A percentile compares a stretch with the other conserved stretches of the same genome.
These are phyloP conservation scores for Pherbina coryleti DNA, from an alignment of 2,888 invertebrate species.

Conservation along the genomic window DNA sequence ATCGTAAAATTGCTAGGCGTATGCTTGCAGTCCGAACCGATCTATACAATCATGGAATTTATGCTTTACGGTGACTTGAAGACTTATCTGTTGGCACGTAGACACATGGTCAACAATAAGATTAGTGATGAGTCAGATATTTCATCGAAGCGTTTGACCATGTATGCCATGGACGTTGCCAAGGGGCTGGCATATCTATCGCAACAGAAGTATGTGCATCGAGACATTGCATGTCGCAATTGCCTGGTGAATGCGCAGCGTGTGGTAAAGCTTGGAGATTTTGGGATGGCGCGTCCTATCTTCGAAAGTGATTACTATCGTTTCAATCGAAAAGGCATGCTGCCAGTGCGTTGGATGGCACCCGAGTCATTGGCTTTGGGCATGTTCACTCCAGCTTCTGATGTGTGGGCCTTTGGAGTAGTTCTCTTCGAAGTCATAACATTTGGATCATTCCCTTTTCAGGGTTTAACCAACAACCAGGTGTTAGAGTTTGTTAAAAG, in stretches of 20 bases:
- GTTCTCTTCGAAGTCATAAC: constrained; percentile 90
- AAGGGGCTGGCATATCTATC: constrained; percentile 88
- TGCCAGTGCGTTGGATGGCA: constrained; percentile 94
- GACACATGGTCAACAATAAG: constrained; percentile 81
- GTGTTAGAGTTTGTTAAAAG: constrained; percentile 84
- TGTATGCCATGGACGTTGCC: constrained; percentile 90
- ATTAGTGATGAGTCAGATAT: constrained; percentile 79
- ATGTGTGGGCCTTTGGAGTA: constrained; percentile 93
- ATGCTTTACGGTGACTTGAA: constrained; percentile 94
- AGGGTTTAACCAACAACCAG: constrained; percentile 87
- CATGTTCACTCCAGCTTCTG: constrained; percentile 86
- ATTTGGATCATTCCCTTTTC: constrained; percentile 92
- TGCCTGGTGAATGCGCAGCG: constrained; percentile 82
- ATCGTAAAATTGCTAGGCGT: constrained; percentile 88
- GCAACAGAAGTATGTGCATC: constrained; percentile 87
- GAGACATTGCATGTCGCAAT: constrained; percentile 86
- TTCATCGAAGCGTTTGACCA: constrained; percentile 82
- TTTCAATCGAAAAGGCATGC: constrained; percentile 87
- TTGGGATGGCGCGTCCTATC: constrained; percentile 92
- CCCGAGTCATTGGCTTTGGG: constrained; percentile 88
- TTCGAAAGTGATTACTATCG: constrained; percentile 91
- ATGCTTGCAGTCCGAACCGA: constrained; percentile 87
- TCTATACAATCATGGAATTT: constrained; percentile 94
- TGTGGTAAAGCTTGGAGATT: constrained; percentile 84
- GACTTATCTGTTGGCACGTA: constrained; percentile 86